A percentile compares a stretch with the other conserved stretches of the same genome.
Conservation (phyloP, 1,140 invertebrate genomes). For the Pseudomyrmex dendroicus region DNA sequence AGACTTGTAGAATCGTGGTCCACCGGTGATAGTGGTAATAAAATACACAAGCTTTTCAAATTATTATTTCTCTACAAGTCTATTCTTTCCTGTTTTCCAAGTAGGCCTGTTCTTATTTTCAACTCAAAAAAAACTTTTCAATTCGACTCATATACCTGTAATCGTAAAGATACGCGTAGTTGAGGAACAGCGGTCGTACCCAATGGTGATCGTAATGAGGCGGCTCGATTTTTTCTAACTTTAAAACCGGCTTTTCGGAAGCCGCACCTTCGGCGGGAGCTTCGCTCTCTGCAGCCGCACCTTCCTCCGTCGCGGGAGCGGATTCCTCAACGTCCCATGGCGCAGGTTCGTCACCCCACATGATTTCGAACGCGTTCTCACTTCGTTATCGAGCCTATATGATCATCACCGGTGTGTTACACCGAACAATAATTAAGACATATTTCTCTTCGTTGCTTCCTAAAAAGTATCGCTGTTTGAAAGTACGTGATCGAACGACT, state of each 20-base stretch:
- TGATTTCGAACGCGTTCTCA: conserved; percentile 59
- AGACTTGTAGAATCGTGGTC: no score
- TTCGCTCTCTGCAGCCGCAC: conserved; percentile 46
- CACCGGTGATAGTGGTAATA: no score
- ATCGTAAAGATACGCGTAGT: conserved; percentile 93
- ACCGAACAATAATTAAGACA: no score
- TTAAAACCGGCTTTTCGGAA: conserved; percentile 41
- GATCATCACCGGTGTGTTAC: neutral
- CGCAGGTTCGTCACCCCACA: conserved; percentile 82
- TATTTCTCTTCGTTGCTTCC: neutral
- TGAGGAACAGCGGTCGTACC: conserved; percentile 91
- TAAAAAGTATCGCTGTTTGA: no score
- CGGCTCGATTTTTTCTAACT: conserved; percentile 80
- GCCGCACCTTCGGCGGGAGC: conserved; percentile 59
- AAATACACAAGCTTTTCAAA: no score
- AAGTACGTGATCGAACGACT: neutral
- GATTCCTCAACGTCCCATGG: conserved; percentile 76
- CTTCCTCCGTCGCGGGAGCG: conserved; percentile 66
- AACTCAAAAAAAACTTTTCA: neutral
- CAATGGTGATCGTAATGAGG: conserved; percentile 88
- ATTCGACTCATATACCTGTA: conserved; percentile 85
- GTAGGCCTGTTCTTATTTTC: no score
- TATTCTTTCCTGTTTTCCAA: no score
- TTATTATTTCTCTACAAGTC: no score
- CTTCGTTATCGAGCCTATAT: conserved; percentile 30